Conservation (phyloP, 2,113 vertebrate species). For the human region GRCh38 chrX:30002501-30003000, state of each 20-base stretch:
- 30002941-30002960: slow-evolving; percentile 4
- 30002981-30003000: slow-evolving; percentile 2
- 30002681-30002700: slow-evolving; percentile 12
- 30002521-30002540: background rate
- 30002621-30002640: background rate
- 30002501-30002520: background rate
- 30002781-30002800: background rate
- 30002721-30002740: slow-evolving; percentile 13
- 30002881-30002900: slow-evolving; percentile 32
- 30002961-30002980: background rate
- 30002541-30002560: background rate
- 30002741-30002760: slow-evolving; percentile 21
- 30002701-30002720: background rate
- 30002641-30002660: background rate
- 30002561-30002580: background rate
- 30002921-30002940: slow-evolving; percentile 27
- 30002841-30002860: slow-evolving; percentile 1
- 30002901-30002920: background rate
- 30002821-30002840: background rate
- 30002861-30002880: slow-evolving; percentile 15
- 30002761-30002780: background rate
- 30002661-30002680: background rate
- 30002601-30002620: background rate
- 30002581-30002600: background rate
- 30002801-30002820: slow-evolving; percentile 38